Base-by-base conservation (phyloP, 2,888 invertebrate genomes). In the Entomobrya proxima region DNA sequence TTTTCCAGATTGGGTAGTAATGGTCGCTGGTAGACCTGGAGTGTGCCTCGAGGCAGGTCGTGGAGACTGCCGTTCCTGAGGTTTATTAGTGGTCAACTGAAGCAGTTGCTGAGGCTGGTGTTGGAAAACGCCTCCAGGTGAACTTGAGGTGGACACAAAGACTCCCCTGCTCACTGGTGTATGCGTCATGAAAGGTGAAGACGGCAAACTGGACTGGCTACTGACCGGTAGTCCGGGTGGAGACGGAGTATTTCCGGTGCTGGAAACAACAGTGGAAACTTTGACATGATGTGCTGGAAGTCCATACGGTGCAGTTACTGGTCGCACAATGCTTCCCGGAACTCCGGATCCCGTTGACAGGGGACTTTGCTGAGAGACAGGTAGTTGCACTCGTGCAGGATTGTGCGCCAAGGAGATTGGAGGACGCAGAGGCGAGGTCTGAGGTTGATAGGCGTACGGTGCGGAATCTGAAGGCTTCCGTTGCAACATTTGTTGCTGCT, bases 81-180 rank as follows among this genome's bases (percentile, higher is more conserved):
- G 78, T 40, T 86, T 86, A 75, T 69, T 80, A 1, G 80, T 44
- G 3, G 80, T 85, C 18, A 84, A 81, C 75, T 80, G 88, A 32
- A 74, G 88, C 15, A 74, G 78, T 55, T 76, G 88, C 74, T 64
- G 88, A 30, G 35, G 87, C 69, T 77, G 88, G 79, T 74, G 89
- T 47, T 55, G 81, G 61, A 64, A 80, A 0, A 81, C 40, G 24
- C 67, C 75, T 4, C 37, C 52, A 0, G 80, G 76, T 0, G 85
- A 55, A 13, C 18, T 58, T 5, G 30, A 21, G 5, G 24, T 80
- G 21, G 80, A 11, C 0, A 86, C 80, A 58, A 76, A 86, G 2
- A 86, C 85, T 13, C 76, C 69, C 47, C 85, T 64, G 64, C 75
- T 67, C 0, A 67, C 80, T 9, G 85, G 79, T 32, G 72, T 40